Conservation (phyloP, 2,888 invertebrate genomes). For the Dorcus hopei region DNA sequence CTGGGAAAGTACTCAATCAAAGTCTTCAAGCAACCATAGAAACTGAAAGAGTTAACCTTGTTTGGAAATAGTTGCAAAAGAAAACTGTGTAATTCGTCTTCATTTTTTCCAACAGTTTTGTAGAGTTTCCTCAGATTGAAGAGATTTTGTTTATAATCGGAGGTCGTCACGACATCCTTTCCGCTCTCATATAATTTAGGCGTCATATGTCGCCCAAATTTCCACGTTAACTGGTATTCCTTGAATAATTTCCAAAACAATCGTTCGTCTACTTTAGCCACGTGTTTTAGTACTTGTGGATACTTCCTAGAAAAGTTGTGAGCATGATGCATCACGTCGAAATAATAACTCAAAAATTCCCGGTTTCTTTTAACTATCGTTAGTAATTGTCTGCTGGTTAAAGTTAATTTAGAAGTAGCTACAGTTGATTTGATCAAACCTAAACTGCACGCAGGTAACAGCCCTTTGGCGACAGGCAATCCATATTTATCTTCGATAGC, state of each 20-base stretch:
- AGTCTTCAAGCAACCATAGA: not conserved
- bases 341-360: constrained; percentile 9
- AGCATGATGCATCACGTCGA: constrained; percentile 2
- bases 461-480: constrained; percentile 15
- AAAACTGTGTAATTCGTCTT: constrained; percentile 6
- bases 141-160: not conserved
- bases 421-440: constrained; percentile 12
- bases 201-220: constrained; percentile 15
- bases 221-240: constrained; percentile 1
- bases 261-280: constrained; percentile 9
- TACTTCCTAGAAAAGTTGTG: not conserved
- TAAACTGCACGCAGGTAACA: constrained; percentile 15
- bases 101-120: constrained; percentile 6
- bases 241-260: constrained; percentile 15
- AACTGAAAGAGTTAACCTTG: not conserved
- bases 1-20: not conserved
- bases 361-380: constrained; percentile 14
- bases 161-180: constrained; percentile 6
- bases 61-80: constrained; percentile 11
- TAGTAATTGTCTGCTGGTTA: constrained; percentile 11
- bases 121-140: constrained; percentile 8
- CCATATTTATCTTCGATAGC: constrained; percentile 18
- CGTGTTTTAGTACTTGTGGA: not conserved
- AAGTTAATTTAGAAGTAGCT: constrained; percentile 10
- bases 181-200: constrained; percentile 13